Evolutionary conservation across 2,113 vertebrate genomes (phyloP).

Genomic region (Solenodon paradoxus): DNA sequence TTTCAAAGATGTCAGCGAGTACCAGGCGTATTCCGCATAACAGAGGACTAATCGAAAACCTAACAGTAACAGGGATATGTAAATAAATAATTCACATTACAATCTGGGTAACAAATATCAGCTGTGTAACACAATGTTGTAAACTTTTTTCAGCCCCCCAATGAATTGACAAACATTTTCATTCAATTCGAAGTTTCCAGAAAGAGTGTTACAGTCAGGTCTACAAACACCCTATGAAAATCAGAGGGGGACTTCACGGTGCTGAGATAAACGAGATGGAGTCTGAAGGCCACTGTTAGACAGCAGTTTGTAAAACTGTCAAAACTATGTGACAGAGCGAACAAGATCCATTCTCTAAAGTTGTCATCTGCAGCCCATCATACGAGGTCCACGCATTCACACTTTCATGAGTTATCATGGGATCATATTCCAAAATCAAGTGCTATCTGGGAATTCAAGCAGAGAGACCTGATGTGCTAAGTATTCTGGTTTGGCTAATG

Average conservation of each 20-base stretch:
- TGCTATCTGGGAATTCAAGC: slow-evolving; percentile 16
- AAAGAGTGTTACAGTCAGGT: neutral
- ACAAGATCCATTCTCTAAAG: slow-evolving; percentile 34
- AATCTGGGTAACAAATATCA: neutral
- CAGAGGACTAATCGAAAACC: neutral
- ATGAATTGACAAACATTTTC: slow-evolving; percentile 22
- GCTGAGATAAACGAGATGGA: neutral
- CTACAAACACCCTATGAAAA: neutral
- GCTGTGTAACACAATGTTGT: neutral
- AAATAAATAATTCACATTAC: neutral
- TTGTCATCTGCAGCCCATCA: slow-evolving; percentile 62
- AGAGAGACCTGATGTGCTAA: slow-evolving; percentile 38
- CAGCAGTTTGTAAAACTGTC: slow-evolving; percentile 66
- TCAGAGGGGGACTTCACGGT: neutral
- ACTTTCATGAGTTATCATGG: slow-evolving; percentile 56
- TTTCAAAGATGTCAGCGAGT: neutral
- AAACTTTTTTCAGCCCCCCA: neutral
- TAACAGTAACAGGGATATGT: neutral
- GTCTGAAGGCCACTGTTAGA: slow-evolving; percentile 52
- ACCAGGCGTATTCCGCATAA: neutral
- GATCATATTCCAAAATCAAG: slow-evolving; percentile 54
- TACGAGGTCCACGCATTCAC: slow-evolving; percentile 60
- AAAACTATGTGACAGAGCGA: slow-evolving; percentile 58
- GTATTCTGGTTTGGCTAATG: slow-evolving; percentile 75
- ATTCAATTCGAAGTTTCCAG: slow-evolving; percentile 25